Evolutionary conservation across 2,888 invertebrate genomes (phyloP).

Genomic region (Pherbina coryleti): DNA sequence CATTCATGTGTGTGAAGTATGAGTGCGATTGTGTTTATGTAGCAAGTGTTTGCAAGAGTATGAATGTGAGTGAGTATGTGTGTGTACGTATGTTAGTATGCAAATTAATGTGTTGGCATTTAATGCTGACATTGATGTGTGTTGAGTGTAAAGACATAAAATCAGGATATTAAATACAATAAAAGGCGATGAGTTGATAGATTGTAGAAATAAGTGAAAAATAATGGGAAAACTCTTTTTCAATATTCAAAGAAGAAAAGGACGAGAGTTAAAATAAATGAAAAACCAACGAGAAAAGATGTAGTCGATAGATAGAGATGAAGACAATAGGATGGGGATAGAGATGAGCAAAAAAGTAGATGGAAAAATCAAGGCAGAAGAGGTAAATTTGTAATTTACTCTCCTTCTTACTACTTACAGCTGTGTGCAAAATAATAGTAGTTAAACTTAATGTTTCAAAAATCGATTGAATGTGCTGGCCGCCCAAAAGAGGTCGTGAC

Average conservation of each 20-base stretch:
- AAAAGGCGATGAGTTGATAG: neutral
- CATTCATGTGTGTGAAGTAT: slow-evolving; percentile 8
- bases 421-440: no score
- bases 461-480: no score
- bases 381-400: no score
- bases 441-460: no score
- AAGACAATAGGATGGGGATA: neutral
- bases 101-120: slow-evolving; percentile 22
- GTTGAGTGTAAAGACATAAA: neutral
- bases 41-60: neutral
- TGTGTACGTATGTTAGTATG: neutral
- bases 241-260: neutral
- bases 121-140: slow-evolving; percentile 13
- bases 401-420: no score
- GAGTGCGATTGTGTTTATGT: neutral
- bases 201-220: neutral
- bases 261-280: neutral
- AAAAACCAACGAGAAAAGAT: neutral
- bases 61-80: neutral
- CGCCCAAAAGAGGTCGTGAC: no score
- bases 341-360: neutral
- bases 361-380: no score
- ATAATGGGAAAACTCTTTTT: neutral
- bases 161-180: neutral
- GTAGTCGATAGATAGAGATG: neutral